phyloP scores from a whole-genome alignment of 2,113 vertebrate species.

The Trinectes maculatus region DNA sequence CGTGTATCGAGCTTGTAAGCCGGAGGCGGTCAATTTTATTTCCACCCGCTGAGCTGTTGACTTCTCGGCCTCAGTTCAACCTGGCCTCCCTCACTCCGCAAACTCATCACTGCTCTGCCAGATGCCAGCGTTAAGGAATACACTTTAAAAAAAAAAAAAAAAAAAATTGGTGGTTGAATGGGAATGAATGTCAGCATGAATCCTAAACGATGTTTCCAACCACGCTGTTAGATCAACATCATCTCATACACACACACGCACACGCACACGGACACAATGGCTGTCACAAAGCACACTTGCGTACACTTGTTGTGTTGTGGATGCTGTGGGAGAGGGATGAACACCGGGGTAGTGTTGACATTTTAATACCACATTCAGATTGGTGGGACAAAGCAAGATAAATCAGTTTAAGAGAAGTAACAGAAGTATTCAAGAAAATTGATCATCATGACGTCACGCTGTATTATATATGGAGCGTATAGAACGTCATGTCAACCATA shows the following conservation, averaged over 20 bases:
- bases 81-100: background rate
- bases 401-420: background rate
- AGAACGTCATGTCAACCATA: background rate
- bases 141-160: slow-evolving; percentile 11
- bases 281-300: too few relatives aligned
- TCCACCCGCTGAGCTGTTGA: slow-evolving; percentile 45
- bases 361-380: background rate
- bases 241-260: background rate
- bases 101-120: background rate
- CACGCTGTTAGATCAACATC: slow-evolving; percentile 1
- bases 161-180: background rate
- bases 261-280: too few relatives aligned
- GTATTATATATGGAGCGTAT: background rate
- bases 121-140: slow-evolving; percentile 27
- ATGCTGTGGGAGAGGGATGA: background rate
- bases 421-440: background rate
- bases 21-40: slow-evolving; percentile 42
- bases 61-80: slow-evolving; percentile 24
- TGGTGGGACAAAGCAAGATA: background rate
- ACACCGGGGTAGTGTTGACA: background rate
- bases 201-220: slow-evolving; percentile 38
- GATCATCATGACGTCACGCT: background rate
- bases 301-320: background rate
- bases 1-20: slow-evolving; percentile 33
- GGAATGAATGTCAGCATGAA: slow-evolving; percentile 10